Evolutionary conservation across 2,888 invertebrate species (phyloP).

Genomic region (Rugalucina vietnamica): DNA sequence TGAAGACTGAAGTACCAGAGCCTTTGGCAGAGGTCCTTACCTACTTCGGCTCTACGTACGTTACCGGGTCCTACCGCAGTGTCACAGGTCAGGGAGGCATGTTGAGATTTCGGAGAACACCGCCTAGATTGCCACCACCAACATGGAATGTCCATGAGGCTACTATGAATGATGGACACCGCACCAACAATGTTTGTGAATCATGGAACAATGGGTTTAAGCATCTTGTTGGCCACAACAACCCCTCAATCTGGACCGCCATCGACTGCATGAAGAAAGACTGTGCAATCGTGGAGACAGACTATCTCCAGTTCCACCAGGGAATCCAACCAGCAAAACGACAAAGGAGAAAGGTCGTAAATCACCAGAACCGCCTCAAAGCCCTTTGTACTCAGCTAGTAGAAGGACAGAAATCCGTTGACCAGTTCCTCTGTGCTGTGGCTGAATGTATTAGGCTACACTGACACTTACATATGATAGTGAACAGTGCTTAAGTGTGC

Average conservation of each 20-base stretch:
- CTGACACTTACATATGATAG: too few relatives aligned
- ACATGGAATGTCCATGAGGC: background rate
- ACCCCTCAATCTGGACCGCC: background rate
- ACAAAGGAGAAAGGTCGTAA: background rate
- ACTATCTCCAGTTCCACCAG: background rate
- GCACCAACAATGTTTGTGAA: background rate
- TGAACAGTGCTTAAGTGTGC: too few relatives aligned
- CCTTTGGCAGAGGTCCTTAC: background rate
- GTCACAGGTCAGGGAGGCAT: background rate
- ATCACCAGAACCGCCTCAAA: background rate
- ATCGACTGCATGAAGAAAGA: background rate
- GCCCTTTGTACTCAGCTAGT: background rate
- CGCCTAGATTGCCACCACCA: constrained; percentile 4
- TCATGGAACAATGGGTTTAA: background rate
- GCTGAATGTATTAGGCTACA: too few relatives aligned
- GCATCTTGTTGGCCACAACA: background rate
- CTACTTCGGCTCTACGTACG: background rate
- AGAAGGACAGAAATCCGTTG: too few relatives aligned
- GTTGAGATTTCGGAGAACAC: background rate
- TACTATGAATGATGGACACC: background rate
- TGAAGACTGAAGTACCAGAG: background rate
- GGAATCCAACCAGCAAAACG: background rate
- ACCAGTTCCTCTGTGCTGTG: too few relatives aligned
- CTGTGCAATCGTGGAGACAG: background rate
- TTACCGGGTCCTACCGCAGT: background rate